Evolutionary conservation across 2,797 vertebrate species (phyloP), one percentile per base, ranked within the genome.

Genomic region (Siniperca undulata): DNA sequence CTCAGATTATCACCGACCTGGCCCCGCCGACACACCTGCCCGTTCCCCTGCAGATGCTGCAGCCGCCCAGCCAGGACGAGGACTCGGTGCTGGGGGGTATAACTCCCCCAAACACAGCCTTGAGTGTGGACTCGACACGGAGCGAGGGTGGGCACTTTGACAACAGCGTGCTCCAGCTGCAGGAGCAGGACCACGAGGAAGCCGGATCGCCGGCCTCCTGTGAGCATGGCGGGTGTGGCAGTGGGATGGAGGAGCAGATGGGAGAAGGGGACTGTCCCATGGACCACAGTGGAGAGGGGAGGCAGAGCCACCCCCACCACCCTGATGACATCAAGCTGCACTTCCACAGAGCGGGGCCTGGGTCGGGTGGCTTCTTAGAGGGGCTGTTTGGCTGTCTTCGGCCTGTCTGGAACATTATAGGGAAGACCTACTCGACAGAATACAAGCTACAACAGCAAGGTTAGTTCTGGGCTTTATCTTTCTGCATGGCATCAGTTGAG

Each of bases 361-460:
- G 97, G 27, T 97, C 97, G 0, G 96, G 98, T 0, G 97, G 99
- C n/a, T 99, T 99, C 92, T 95, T 99, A 1, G 98, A 99, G 90
- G 99, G 99, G 24, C 96, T 99, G 5, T 99, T 99, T 0, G 99
- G 99, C 20, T 99, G 99, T 81, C 96, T 99, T 42, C 95, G 97
- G 70, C 99, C 99, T 0, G 98, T 99, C 14, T 99, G 98, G 98
- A 99, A 99, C 92, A 99, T 99, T 93, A 98, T 99, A 1, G 99
- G 99, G 81, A 99, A 99, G 91, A 99, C 98, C 0, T 99, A 99
- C 91, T 99, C 98, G 36, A 99, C 98, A 0, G 98, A 99, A 86
- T 99, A 99, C 95, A 99, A 99, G 77, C 95, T 99, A 34, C 99
- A 99, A 69, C 99, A 99, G 91, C 99, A 99, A 97, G 99, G 99